These are phyloP conservation scores for Peromyscus californicus DNA, from an alignment of 2,113 vertebrate species.

Conservation along the genomic window DNA sequence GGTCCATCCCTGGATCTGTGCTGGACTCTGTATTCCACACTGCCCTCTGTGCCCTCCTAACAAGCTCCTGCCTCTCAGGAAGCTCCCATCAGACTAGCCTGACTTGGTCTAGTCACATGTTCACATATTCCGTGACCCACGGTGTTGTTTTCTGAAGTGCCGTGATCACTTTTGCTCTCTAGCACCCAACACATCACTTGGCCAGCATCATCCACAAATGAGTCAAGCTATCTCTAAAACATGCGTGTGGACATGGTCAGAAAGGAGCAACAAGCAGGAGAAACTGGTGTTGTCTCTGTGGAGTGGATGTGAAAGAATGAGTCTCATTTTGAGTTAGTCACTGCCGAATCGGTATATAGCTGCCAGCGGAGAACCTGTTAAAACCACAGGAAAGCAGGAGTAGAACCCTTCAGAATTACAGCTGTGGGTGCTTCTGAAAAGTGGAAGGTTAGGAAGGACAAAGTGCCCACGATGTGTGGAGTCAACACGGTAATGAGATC, in stretches of 20 bases:
- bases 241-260: not conserved
- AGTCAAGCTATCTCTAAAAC: conserved; percentile 45
- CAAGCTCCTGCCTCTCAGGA: not conserved
- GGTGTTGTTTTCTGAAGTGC: not conserved
- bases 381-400: not conserved
- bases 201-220: not conserved
- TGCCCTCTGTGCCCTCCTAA: not conserved
- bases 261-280: not conserved
- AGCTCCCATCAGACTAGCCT: not conserved
- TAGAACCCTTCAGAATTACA: not conserved
- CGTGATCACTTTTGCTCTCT: not conserved
- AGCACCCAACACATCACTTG: not conserved
- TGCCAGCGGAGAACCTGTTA: not conserved
- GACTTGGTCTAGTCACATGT: not conserved
- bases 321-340: conserved; percentile 14
- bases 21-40: not conserved
- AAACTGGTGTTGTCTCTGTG: not conserved
- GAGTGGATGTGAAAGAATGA: not conserved
- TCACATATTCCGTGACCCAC: not conserved
- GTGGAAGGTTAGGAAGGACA: not conserved
- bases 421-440: conserved; percentile 1
- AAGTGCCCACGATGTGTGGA: not conserved
- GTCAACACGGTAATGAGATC: not conserved
- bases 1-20: not conserved
- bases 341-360: not conserved